These are phyloP conservation scores for Ellobium chinense DNA, from an alignment of 2,888 invertebrate genomes.

Conservation along the genomic window DNA sequence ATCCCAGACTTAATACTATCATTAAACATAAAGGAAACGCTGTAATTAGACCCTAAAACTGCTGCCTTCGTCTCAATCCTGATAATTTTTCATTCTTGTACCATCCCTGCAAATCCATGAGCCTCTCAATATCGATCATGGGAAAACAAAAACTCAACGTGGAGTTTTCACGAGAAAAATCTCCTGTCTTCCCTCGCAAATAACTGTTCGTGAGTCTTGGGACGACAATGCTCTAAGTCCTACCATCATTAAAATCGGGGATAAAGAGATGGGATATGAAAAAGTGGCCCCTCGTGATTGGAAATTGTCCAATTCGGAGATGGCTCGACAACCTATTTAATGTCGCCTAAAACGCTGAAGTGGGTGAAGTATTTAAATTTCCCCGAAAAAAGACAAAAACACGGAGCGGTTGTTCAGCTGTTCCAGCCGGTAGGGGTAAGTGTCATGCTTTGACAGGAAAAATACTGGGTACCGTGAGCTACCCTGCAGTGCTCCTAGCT, in stretches of 20 bases:
- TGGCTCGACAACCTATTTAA: background rate
- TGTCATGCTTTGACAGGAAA: background rate
- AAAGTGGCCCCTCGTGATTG: background rate
- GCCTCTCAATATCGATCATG: background rate
- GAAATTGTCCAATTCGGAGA: background rate
- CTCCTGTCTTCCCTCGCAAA: no score
- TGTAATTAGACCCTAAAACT: constrained; percentile 22
- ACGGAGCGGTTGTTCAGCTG: background rate
- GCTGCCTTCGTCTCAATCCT: background rate
- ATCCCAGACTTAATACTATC: constrained; percentile 24
- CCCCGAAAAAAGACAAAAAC: background rate
- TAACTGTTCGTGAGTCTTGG: no score
- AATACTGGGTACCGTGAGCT: background rate
- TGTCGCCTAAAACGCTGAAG: background rate
- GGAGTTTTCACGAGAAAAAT: no score
- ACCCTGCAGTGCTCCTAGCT: background rate
- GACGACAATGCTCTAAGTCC: no score
- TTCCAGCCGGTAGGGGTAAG: background rate
- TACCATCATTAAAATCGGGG: no score
- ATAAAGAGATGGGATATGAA: background rate
- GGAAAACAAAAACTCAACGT: no score
- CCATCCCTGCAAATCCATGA: background rate
- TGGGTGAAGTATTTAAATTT: no score
- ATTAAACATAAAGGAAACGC: background rate
- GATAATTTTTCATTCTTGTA: background rate